Evolutionary conservation across 2,797 vertebrate species (phyloP).

Genomic region (Euphonia xanthogaster): DNA sequence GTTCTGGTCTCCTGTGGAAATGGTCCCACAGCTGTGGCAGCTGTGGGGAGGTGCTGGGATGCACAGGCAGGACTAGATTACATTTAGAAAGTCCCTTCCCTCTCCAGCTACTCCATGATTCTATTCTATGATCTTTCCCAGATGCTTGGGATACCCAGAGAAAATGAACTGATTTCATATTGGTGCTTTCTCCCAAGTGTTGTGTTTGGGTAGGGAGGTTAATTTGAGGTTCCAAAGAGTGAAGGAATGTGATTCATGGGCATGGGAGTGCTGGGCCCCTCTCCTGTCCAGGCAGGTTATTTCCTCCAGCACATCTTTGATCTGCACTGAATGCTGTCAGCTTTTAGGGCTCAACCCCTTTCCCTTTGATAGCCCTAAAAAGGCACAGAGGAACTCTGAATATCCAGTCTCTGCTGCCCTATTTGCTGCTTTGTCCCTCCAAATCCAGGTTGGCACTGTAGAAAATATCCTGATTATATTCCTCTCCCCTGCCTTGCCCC

Average conservation of each 20-base stretch:
- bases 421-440: neutral
- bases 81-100: neutral
- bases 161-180: neutral
- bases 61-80: neutral
- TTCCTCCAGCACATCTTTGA: neutral
- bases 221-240: neutral
- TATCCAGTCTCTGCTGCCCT: neutral
- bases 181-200: neutral
- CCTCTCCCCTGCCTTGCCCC: neutral
- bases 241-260: neutral
- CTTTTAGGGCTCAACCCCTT: neutral
- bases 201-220: neutral
- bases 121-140: neutral
- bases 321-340: neutral
- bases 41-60: neutral
- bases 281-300: neutral
- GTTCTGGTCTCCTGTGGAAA: neutral
- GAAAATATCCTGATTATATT: neutral
- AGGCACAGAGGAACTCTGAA: neutral
- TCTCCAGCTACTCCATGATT: neutral
- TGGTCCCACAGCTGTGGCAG: fast-evolving
- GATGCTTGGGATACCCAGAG: neutral
- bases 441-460: neutral
- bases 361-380: neutral
- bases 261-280: neutral